Base-by-base conservation (phyloP, 2,113 vertebrate species). In the Alces alces region DNA sequence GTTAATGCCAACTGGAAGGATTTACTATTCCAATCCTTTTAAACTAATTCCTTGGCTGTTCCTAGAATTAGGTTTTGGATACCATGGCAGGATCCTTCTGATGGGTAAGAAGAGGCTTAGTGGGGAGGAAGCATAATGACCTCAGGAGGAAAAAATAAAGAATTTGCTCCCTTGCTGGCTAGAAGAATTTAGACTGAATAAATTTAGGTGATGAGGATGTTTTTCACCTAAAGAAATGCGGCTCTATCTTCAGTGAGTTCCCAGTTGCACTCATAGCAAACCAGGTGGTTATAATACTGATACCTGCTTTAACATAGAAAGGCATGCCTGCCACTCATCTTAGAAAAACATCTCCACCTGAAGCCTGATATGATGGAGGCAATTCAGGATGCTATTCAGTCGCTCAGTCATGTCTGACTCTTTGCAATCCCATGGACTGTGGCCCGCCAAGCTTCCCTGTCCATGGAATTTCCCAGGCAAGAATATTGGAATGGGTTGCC, bases 271-370 rank as follows among this genome's bases (percentile, higher is more conserved):
- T 80, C 43, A 85, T 16, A 79, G 57, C 10, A 61, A 66, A 15
- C 25, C 7, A 25, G 76, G 30, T 0, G 12, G 60, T 80, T 13
- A 12, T 21, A 9, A 3, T 33, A 57, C 28, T 1, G 16, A 30
- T 4, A 16, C 1, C 9, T 25, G 82, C 55, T 76, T 45, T 60
- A 28, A 66, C 66, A 43, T 0, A 70, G 89, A 52, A 85, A 90
- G 79, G 19, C n/a, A 2, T 2, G 60, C 13, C 25, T 21, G 9
- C 55, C 4, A 6, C 60, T 78, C 66, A 58, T 7, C 30, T 27
- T 8, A 1, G 66, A 52, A n/a, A 83, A 50, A 36, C 3, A 2
- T 11, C 66, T 36, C 83, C n/a, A 13, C 3, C 0, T 0, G 7
- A 79, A 93, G 73, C 73, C 50, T 60, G 79, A 11, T 57, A 7